A percentile compares a stretch with the other conserved stretches of the same genome.
Conservation (phyloP, 2,888 invertebrate genomes). For the Cheilosia vulpina region DNA sequence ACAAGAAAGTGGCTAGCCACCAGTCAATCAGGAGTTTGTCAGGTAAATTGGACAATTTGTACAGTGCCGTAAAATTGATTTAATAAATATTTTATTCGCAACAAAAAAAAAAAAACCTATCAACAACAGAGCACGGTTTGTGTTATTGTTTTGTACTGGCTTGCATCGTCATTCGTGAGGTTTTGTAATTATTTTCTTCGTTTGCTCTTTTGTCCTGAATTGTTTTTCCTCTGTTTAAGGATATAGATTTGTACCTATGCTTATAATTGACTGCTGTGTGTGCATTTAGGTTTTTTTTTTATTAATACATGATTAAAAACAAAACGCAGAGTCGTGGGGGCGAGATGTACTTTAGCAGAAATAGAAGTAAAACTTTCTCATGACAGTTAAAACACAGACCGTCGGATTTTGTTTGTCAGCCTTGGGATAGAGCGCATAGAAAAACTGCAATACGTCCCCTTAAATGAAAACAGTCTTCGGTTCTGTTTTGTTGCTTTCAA, state of each 20-base stretch:
- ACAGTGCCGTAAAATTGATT: constrained; percentile 67
- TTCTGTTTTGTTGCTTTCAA: no score
- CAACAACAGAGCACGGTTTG: constrained; percentile 36
- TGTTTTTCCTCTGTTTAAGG: constrained; percentile 1
- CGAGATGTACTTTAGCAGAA: no score
- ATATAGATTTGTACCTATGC: constrained; percentile 13
- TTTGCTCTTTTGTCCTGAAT: constrained; percentile 19
- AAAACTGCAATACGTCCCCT: not conserved
- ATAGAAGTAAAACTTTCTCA: no score
- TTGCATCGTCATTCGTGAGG: constrained; percentile 48
- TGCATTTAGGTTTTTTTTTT: constrained; percentile 39
- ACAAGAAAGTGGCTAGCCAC: constrained; percentile 26
- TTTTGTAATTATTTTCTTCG: constrained; percentile 51
- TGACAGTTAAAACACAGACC: no score
- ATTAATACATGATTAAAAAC: not conserved
- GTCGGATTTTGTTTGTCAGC: no score
- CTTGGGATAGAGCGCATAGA: no score
- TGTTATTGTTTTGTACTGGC: not conserved
- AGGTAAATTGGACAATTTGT: constrained; percentile 75
- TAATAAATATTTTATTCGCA: constrained; percentile 66
- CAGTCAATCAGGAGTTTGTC: constrained; percentile 71
- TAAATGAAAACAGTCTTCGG: constrained; percentile 5
- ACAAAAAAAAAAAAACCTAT: constrained; percentile 26
- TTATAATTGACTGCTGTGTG: constrained; percentile 51
- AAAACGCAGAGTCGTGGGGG: not conserved